Percentiles rank a stretch among this genome's conserved stretches.
phyloP scores from a whole-genome alignment of 2,888 invertebrate genomes.

The Autographa pulchrina region DNA sequence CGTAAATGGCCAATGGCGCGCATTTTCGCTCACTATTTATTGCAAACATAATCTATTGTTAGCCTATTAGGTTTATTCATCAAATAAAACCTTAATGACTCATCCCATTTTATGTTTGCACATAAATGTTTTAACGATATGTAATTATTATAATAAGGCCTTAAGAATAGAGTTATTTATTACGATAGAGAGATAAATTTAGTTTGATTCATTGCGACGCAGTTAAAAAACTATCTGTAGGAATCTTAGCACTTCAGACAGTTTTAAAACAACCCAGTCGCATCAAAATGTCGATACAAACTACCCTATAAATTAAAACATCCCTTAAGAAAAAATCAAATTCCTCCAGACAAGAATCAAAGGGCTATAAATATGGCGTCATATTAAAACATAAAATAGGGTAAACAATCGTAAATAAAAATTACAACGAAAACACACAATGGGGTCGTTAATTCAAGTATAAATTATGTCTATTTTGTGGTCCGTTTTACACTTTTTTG shows the following conservation, averaged over 20 bases:
- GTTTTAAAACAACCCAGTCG: constrained; percentile 65
- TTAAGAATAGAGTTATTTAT: constrained; percentile 58
- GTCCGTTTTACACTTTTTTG: constrained; percentile 86
- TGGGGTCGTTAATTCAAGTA: constrained; percentile 83
- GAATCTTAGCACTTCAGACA: constrained; percentile 50
- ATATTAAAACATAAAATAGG: constrained; percentile 89
- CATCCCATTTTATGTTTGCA: constrained; percentile 23
- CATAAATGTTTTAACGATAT: constrained; percentile 13
- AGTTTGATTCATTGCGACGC: constrained; percentile 41
- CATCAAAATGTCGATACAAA: constrained; percentile 76
- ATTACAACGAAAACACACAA: constrained; percentile 86
- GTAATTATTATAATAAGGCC: constrained; percentile 17
- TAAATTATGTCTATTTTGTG: constrained; percentile 87
- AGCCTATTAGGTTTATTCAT: constrained; percentile 13
- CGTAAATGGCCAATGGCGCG: not conserved
- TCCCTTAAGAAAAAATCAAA: constrained; percentile 72
- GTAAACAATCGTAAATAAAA: constrained; percentile 89
- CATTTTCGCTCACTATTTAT: not conserved
- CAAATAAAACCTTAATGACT: constrained; percentile 25
- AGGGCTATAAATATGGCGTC: constrained; percentile 80
- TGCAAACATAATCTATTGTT: not conserved
- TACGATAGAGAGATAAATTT: constrained; percentile 43
- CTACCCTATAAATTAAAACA: constrained; percentile 79
- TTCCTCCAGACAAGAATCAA: constrained; percentile 76
- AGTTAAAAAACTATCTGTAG: constrained; percentile 25